Conservation (phyloP, 2,797 vertebrate species). For the Clarias pachynema region DNA sequence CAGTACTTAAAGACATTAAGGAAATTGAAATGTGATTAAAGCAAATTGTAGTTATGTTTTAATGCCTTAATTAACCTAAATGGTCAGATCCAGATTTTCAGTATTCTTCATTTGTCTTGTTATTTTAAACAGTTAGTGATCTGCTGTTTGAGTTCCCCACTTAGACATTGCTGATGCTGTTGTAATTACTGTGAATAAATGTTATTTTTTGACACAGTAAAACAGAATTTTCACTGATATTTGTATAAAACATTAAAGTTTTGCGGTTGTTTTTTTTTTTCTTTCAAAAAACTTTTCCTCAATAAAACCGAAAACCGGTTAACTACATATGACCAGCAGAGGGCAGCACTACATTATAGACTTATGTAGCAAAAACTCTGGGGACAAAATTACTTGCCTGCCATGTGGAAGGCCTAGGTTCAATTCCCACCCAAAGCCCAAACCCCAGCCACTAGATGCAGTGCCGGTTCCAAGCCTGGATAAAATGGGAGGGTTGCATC, state of each 20-base stretch:
- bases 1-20: neutral
- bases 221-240: neutral
- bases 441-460: too few relatives aligned
- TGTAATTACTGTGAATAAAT: neutral
- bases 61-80: neutral
- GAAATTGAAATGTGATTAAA: neutral
- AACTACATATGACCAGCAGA: neutral
- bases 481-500: too few relatives aligned
- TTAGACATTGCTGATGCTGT: neutral
- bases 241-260: neutral
- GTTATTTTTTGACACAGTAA: neutral
- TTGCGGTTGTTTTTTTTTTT: too few relatives aligned
- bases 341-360: neutral
- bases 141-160: neutral
- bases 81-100: neutral
- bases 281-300: too few relatives aligned
- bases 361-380: too few relatives aligned
- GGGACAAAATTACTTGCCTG: too few relatives aligned
- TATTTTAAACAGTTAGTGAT: too few relatives aligned
- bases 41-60: neutral
- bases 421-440: too few relatives aligned
- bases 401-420: too few relatives aligned
- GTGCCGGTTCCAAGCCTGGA: too few relatives aligned
- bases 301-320: too few relatives aligned
- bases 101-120: neutral